A percentile compares a stretch with the other conserved stretches of the same genome.
These are phyloP conservation scores for Andrena bicolor DNA, from an alignment of 2,888 invertebrate genomes.

Conservation along the genomic window DNA sequence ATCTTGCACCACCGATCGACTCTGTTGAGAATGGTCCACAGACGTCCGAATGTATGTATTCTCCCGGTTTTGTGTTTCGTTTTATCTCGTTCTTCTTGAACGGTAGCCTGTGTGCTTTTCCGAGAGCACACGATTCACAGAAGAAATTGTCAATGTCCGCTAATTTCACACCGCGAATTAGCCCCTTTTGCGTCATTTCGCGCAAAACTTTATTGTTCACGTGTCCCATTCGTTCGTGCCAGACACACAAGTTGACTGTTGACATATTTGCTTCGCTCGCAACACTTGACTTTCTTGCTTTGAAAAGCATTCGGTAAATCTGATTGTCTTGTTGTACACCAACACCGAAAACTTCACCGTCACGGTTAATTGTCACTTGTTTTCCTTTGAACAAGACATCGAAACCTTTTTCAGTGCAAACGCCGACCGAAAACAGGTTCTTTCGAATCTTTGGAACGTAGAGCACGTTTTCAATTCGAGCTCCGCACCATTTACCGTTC, in stretches of 20 bases:
- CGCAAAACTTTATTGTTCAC: background rate
- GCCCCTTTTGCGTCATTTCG: background rate
- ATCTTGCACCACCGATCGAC: constrained; percentile 7
- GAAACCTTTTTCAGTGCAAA: background rate
- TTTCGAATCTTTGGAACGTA: no score
- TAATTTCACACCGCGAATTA: background rate
- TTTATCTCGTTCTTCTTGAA: constrained; percentile 1
- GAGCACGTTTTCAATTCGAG: no score
- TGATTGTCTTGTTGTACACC: constrained; percentile 3
- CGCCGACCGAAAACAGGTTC: background rate
- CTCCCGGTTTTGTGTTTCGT: background rate
- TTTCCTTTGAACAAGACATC: constrained; percentile 2
- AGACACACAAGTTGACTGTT: background rate
- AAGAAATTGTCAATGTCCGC: background rate
- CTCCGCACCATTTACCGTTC: no score
- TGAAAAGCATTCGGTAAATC: background rate
- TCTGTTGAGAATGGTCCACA: background rate
- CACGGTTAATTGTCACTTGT: background rate
- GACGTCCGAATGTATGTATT: constrained; percentile 2
- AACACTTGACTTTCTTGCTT: background rate
- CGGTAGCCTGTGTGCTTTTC: constrained; percentile 3
- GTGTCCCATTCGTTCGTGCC: constrained; percentile 3
- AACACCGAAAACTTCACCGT: background rate
- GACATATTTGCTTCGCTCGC: constrained; percentile 1
- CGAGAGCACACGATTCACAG: background rate